Conservation (phyloP, 2,888 invertebrate genomes). For the Clitarchus hookeri region DNA sequence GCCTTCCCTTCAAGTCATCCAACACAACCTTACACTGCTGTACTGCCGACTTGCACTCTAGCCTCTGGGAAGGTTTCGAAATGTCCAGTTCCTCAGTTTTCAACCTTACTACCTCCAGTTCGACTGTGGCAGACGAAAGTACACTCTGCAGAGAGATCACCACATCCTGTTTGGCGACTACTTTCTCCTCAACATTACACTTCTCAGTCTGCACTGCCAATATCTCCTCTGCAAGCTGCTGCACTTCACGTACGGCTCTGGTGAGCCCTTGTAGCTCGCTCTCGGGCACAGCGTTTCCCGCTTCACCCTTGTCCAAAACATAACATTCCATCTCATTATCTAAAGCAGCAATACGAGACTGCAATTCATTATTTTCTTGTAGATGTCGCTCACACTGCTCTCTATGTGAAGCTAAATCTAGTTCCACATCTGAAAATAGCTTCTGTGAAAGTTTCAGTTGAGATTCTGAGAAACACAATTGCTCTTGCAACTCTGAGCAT, state of each 20-base stretch:
- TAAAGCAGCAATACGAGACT: neutral
- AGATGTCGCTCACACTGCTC: neutral
- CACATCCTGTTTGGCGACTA: constrained; percentile 35
- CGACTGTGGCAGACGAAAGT: constrained; percentile 33
- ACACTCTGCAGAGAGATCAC: constrained; percentile 37
- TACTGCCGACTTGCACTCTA: constrained; percentile 23
- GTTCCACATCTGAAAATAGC: too few species aligned
- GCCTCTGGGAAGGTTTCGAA: constrained; percentile 10
- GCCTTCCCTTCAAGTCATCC: constrained; percentile 12
- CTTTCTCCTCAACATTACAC: constrained; percentile 31
- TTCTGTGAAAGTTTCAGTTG: too few species aligned
- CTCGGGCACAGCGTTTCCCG: neutral
- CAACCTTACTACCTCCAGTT: constrained; percentile 32
- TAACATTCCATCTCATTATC: neutral
- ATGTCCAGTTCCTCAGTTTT: constrained; percentile 29
- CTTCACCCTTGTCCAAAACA: neutral
- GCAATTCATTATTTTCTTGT: neutral
- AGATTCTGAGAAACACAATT: too few species aligned
- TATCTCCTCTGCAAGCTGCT: too few species aligned
- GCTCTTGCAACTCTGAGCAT: too few species aligned
- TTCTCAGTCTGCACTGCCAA: too few species aligned
- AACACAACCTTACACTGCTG: neutral
- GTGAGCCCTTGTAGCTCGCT: too few species aligned
- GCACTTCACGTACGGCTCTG: too few species aligned
- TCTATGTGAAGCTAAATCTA: neutral